phyloP scores from a whole-genome alignment of 2,888 invertebrate genomes.

The Lycocerus yunnanus region DNA sequence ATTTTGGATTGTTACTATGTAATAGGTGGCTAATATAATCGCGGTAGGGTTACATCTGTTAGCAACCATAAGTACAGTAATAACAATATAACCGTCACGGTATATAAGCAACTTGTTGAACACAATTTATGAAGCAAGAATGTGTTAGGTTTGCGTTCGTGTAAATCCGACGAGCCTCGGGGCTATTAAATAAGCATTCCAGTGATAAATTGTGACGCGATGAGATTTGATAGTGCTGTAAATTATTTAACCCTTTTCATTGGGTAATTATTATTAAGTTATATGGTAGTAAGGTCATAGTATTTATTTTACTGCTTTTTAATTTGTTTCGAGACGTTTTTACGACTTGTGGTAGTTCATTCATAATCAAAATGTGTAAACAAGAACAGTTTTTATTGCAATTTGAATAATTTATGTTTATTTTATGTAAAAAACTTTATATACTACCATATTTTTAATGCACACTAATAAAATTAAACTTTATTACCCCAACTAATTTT shows the following conservation, averaged over 20 bases:
- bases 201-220: conserved; percentile 58
- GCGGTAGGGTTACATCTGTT: conserved; percentile 56
- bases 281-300: conserved; percentile 43
- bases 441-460: not conserved
- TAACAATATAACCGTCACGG: conserved; percentile 58
- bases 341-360: conserved; percentile 23
- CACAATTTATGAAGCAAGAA: conserved; percentile 57
- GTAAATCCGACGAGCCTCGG: conserved; percentile 50
- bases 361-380: conserved; percentile 5
- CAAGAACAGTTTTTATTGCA: conserved; percentile 5
- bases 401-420: conserved; percentile 1
- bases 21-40: conserved; percentile 42
- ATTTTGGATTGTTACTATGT: conserved; percentile 23
- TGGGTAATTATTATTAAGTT: conserved; percentile 56
- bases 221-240: conserved; percentile 58
- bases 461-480: not conserved
- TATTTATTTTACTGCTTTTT: conserved; percentile 45
- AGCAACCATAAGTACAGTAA: conserved; percentile 57
- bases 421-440: not conserved
- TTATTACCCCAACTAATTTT: conserved; percentile 1
- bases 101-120: conserved; percentile 60
- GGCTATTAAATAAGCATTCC: conserved; percentile 58
- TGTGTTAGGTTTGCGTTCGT: conserved; percentile 49
- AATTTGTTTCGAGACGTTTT: conserved; percentile 35
- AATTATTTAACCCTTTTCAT: conserved; percentile 58